A percentile compares a stretch with the other conserved stretches of the same genome.
Conservation (phyloP, 2,888 invertebrate species). For the Isotomurus palustris region DNA sequence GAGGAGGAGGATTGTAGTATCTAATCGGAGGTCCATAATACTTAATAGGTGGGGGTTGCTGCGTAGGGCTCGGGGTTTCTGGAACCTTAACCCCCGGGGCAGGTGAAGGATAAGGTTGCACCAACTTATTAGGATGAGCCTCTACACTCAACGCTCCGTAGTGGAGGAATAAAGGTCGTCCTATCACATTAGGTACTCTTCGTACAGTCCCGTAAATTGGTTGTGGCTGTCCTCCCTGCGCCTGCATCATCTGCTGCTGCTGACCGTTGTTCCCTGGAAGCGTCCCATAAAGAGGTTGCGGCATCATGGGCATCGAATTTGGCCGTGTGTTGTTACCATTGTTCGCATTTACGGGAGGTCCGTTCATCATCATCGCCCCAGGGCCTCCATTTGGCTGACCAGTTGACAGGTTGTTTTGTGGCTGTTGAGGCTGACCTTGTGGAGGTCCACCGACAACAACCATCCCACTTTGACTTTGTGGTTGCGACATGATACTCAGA, state of each 20-base stretch:
- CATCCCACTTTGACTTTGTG: too few species aligned
- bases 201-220: conserved; percentile 42
- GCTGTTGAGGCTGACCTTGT: conserved; percentile 27
- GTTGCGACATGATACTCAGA: conserved; percentile 32
- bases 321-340: conserved; percentile 6
- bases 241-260: conserved; percentile 19
- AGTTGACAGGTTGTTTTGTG: conserved; percentile 32
- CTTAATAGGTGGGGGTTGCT: conserved; percentile 40
- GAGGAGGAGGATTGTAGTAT: conserved; percentile 42
- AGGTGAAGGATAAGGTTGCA: conserved; percentile 38
- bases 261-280: conserved; percentile 23
- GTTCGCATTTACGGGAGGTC: conserved; percentile 11
- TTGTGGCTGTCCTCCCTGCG: conserved; percentile 35
- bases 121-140: conserved; percentile 45
- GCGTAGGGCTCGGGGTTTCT: conserved; percentile 44
- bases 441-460: not conserved
- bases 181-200: conserved; percentile 36
- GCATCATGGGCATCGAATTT: conserved; percentile 10
- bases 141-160: conserved; percentile 45
- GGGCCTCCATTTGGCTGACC: conserved; percentile 11
- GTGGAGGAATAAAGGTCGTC: conserved; percentile 44
- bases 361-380: not conserved
- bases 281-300: conserved; percentile 30
- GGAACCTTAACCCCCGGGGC: conserved; percentile 43
- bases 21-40: conserved; percentile 45